A percentile compares a stretch with the other conserved stretches of the same genome.
These are phyloP conservation scores for Cheilosia grossa DNA, from an alignment of 2,888 invertebrate genomes.

Conservation along the genomic window DNA sequence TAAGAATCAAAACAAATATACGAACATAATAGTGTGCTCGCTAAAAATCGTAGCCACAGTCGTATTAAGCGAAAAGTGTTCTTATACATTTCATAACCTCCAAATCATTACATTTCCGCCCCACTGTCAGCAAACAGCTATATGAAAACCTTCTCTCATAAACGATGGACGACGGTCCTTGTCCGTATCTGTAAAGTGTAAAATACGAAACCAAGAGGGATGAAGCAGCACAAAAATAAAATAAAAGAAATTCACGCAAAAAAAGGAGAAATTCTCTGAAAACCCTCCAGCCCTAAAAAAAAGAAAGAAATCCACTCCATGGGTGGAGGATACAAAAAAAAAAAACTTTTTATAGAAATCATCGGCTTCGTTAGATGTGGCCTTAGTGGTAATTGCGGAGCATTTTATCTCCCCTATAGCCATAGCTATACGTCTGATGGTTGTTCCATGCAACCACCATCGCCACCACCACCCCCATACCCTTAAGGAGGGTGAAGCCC, in stretches of 20 bases:
- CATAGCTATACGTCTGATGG: slow-evolving; percentile 73
- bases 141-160: slow-evolving; percentile 55
- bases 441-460: slow-evolving; percentile 52
- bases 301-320: slow-evolving; percentile 62
- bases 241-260: slow-evolving; percentile 38
- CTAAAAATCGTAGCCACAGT: too few species aligned
- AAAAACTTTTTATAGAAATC: slow-evolving; percentile 80
- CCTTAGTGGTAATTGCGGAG: slow-evolving; percentile 83
- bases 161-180: slow-evolving; percentile 64
- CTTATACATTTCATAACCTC: too few species aligned
- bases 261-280: slow-evolving; percentile 36
- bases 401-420: slow-evolving; percentile 80
- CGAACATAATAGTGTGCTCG: too few species aligned
- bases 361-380: slow-evolving; percentile 83
- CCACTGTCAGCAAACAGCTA: slow-evolving; percentile 48
- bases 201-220: slow-evolving; percentile 62
- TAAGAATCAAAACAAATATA: too few species aligned
- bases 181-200: slow-evolving; percentile 71
- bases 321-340: slow-evolving; percentile 56
- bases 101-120: slow-evolving; percentile 11
- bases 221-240: slow-evolving; percentile 31
- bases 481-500: slow-evolving; percentile 66
- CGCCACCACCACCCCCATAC: slow-evolving; percentile 12
- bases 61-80: too few species aligned
- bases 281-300: slow-evolving; percentile 34